phyloP scores from a whole-genome alignment of 1,140 invertebrate genomes.

The Cryptotermes secundus region DNA sequence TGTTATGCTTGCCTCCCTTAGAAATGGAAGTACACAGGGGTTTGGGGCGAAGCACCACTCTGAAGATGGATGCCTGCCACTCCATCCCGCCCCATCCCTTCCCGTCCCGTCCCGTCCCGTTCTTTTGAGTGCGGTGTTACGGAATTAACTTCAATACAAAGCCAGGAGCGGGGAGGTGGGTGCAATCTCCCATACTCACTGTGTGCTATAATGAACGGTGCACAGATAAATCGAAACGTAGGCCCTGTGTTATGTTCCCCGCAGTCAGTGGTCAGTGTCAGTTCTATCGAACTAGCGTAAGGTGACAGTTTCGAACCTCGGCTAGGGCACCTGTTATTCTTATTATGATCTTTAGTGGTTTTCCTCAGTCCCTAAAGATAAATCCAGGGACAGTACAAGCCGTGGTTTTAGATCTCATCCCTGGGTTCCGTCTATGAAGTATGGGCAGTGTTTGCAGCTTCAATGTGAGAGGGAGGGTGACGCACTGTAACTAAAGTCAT shows the following conservation, averaged over 20 bases:
- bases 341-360: background rate
- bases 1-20: slow-evolving; percentile 6
- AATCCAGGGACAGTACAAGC: too few relatives aligned
- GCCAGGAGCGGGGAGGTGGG: slow-evolving; percentile 4
- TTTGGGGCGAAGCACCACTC: background rate
- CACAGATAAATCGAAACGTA: background rate
- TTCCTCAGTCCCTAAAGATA: too few relatives aligned
- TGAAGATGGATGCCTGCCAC: too few relatives aligned
- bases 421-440: too few relatives aligned
- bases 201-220: background rate
- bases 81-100: too few relatives aligned
- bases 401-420: too few relatives aligned
- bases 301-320: too few relatives aligned
- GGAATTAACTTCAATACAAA: slow-evolving; percentile 24
- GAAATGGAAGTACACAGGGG: background rate
- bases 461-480: too few relatives aligned
- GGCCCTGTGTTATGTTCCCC: background rate
- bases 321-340: too few relatives aligned
- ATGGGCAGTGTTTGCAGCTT: too few relatives aligned
- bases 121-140: background rate
- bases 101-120: background rate
- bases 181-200: background rate
- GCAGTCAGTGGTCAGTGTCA: background rate
- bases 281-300: too few relatives aligned
- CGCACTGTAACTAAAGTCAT: too few relatives aligned